Evolutionary conservation across 2,797 vertebrate genomes (phyloP).

Genomic region (Gambelia wislizenii): DNA sequence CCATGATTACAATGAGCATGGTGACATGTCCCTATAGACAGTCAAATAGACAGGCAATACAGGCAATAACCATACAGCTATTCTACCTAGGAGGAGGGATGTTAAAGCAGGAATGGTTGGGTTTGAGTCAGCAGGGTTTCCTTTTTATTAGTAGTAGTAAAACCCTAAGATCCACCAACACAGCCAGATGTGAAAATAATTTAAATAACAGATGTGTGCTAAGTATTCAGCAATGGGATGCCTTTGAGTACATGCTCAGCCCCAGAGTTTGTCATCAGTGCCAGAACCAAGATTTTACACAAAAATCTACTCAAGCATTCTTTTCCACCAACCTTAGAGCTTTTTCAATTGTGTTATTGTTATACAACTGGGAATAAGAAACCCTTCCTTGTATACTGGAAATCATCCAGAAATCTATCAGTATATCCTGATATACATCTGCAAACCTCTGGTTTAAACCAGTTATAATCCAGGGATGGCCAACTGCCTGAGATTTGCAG

Average conservation of each 20-base stretch:
- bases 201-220: too few species aligned
- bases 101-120: too few species aligned
- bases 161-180: too few species aligned
- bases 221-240: not conserved
- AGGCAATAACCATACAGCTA: too few species aligned
- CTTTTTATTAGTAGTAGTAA: too few species aligned
- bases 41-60: not conserved
- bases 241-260: not conserved
- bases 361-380: not conserved
- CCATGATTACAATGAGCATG: not conserved
- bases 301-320: not conserved
- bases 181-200: too few species aligned
- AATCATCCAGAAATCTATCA: not conserved
- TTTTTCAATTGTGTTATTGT: not conserved
- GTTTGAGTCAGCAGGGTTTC: too few species aligned
- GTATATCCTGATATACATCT: too few species aligned
- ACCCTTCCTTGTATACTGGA: not conserved
- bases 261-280: not conserved
- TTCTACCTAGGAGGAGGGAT: too few species aligned
- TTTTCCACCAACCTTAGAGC: not conserved
- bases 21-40: not conserved
- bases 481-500: too few species aligned
- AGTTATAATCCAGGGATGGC: too few species aligned
- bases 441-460: too few species aligned
- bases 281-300: not conserved